phyloP scores from a whole-genome alignment of 2,113 vertebrate species.

The Corythaeola cristata region DNA sequence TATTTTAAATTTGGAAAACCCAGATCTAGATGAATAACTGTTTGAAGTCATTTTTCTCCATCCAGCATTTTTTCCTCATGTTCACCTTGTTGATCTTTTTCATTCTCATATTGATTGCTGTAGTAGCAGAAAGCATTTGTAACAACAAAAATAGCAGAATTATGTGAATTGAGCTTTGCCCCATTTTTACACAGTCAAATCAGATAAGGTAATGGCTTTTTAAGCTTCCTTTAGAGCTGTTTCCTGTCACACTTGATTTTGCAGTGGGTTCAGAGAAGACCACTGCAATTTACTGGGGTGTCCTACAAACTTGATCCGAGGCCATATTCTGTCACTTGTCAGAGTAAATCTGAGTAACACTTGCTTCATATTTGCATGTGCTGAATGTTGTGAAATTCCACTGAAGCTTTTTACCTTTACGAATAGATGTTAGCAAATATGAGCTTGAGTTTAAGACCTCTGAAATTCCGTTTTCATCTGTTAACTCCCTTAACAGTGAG shows the following conservation, averaged over 20 bases:
- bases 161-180: not conserved
- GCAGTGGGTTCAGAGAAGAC: not conserved
- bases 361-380: not conserved
- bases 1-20: not conserved
- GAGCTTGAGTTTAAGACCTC: not conserved
- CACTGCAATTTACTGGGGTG: not conserved
- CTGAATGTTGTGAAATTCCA: not conserved
- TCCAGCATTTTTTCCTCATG: not conserved
- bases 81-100: constrained; percentile 37
- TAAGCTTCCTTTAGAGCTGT: not conserved
- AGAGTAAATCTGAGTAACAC: not conserved
- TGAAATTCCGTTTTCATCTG: not conserved
- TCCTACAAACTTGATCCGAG: not conserved
- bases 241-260: not conserved
- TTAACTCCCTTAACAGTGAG: not conserved
- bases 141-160: not conserved
- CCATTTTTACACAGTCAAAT: not conserved
- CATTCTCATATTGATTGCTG: not conserved
- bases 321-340: not conserved
- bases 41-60: not conserved
- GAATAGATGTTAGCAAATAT: not conserved
- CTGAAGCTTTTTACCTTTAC: not conserved
- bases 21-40: not conserved
- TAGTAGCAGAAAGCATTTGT: not conserved
- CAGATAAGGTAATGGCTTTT: not conserved